A percentile compares a stretch with the other conserved stretches of the same genome.
These are phyloP conservation scores for Elaphurus davidianus DNA, from an alignment of 2,113 vertebrate species.

Conservation along the genomic window DNA sequence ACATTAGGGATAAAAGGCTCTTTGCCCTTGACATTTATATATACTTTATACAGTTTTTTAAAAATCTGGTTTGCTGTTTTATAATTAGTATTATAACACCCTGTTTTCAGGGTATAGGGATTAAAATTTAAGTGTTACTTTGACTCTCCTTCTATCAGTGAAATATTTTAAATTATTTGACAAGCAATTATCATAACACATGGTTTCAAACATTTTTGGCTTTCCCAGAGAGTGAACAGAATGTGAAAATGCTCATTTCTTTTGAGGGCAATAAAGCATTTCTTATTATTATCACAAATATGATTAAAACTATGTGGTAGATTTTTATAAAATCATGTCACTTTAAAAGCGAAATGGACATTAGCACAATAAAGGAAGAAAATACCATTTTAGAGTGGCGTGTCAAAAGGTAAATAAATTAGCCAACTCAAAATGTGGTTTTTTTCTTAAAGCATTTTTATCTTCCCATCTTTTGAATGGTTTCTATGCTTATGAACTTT, in stretches of 20 bases:
- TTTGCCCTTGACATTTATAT: background rate
- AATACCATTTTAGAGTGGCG: background rate
- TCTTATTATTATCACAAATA: slow-evolving; percentile 27
- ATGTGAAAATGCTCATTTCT: slow-evolving; percentile 43
- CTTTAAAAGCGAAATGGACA: slow-evolving; percentile 41
- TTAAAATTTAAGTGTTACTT: slow-evolving; percentile 30
- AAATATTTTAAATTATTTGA: slow-evolving; percentile 46
- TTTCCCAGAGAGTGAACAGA: slow-evolving; percentile 35
- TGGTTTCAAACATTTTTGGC: slow-evolving; percentile 31
- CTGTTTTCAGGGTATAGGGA: slow-evolving; percentile 16
- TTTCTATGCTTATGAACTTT: background rate
- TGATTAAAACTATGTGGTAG: background rate
- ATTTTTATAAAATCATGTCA: slow-evolving; percentile 51
- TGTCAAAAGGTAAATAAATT: slow-evolving; percentile 16
- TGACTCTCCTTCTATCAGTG: slow-evolving; percentile 36
- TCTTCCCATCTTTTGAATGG: background rate
- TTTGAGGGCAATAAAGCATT: slow-evolving; percentile 25
- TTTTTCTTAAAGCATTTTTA: slow-evolving; percentile 11
- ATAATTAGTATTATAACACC: background rate
- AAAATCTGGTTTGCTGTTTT: background rate
- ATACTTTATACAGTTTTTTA: background rate
- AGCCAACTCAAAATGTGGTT: background rate
- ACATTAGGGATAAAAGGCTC: slow-evolving; percentile 22
- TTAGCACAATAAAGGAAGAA: slow-evolving; percentile 6
- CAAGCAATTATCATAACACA: slow-evolving; percentile 46